These are phyloP conservation scores for Polylopha cassiicola DNA, from an alignment of 2,888 invertebrate species.

Conservation along the genomic window DNA sequence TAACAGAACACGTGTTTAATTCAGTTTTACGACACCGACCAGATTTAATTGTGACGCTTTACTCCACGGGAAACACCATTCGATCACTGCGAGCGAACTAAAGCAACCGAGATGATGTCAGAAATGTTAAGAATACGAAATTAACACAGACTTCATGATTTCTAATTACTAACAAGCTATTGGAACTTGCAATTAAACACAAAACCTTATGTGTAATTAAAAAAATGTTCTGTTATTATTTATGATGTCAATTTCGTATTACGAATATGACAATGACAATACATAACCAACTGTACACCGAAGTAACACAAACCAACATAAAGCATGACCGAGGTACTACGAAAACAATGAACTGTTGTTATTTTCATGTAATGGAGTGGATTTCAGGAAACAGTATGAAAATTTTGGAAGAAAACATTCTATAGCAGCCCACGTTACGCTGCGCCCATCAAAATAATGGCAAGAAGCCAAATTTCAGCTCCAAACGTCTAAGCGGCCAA, in stretches of 20 bases:
- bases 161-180: slow-evolving; percentile 33
- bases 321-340: no score
- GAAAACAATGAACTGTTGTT: no score
- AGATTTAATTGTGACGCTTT: slow-evolving; percentile 43
- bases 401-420: slow-evolving; percentile 45
- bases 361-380: no score
- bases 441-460: slow-evolving; percentile 73
- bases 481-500: slow-evolving; percentile 43
- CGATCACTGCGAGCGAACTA: slow-evolving; percentile 54
- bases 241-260: no score
- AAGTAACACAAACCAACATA: no score
- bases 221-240: no score
- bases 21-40: slow-evolving; percentile 29
- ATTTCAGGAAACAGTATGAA: slow-evolving; percentile 5
- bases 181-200: slow-evolving; percentile 16
- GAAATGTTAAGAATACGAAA: slow-evolving; percentile 44
- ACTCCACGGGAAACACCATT: slow-evolving; percentile 43
- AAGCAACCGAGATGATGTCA: slow-evolving; percentile 53
- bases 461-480: slow-evolving; percentile 58
- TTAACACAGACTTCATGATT: slow-evolving; percentile 45
- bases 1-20: no score
- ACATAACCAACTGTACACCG: no score
- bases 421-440: slow-evolving; percentile 52
- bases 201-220: no score
- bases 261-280: no score